Evolutionary conservation across 2,113 vertebrate species (phyloP).

Genomic region (Thinocorus orbignyianus): DNA sequence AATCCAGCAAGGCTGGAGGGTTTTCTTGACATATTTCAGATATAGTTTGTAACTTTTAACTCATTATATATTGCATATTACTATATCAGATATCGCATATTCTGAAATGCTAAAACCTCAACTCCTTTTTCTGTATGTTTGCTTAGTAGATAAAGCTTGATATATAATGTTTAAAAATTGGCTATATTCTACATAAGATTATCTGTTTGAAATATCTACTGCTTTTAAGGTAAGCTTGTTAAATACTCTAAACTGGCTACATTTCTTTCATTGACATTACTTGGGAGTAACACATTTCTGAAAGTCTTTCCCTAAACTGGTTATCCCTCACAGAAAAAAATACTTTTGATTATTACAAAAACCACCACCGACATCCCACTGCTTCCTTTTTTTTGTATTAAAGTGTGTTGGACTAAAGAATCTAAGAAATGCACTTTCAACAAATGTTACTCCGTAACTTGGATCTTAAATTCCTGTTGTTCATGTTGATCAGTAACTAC

Average conservation of each 20-base stretch:
- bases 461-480: background rate
- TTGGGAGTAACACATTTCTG: background rate
- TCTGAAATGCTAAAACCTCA: background rate
- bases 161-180: background rate
- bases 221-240: background rate
- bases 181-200: background rate
- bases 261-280: background rate
- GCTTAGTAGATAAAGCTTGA: background rate
- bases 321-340: background rate
- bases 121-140: background rate
- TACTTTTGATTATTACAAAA: background rate
- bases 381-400: background rate
- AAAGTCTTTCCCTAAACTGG: background rate
- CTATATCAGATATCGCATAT: background rate
- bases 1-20: background rate
- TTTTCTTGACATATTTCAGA: background rate
- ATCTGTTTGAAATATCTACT: background rate
- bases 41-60: background rate
- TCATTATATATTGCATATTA: background rate
- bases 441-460: background rate
- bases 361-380: background rate
- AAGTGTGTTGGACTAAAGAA: background rate
- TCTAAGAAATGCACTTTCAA: background rate
- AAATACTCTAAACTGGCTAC: background rate
- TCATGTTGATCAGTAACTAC: background rate